Base-by-base conservation (phyloP, 2,888 invertebrate genomes). In the Drosophila subsilvestris region DNA sequence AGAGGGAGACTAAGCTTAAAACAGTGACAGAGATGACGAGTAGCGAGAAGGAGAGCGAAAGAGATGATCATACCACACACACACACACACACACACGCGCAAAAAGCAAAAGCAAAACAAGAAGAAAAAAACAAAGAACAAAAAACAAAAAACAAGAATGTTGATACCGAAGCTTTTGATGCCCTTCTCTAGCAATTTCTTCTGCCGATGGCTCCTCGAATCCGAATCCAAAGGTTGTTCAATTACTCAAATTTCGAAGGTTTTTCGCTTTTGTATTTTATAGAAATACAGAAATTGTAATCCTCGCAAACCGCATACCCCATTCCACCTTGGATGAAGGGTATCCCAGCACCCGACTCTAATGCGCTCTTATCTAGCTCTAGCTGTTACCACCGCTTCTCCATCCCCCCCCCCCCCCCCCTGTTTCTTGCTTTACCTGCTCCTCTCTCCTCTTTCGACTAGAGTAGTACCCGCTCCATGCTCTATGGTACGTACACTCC, bases 81-180 rank as follows among this genome's bases (percentile, higher is more conserved):
- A 14, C 3, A 43, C 45, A 62, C 60, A 63, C 51, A 48, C 20
- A 25, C 25, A 25, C 25, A 25, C 20, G 50, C 47, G 49, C 74
- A 79, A 86, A 32, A 79, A 77, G 65, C 78, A 78, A 61, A 56
- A 63, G 56, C n/a, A 47, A 63, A 54, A 42, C 63, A 25, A 60
- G 17, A 17, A 59, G 51, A 58, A 57, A 45, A 59, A 60, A 48
- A 62, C 14, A 62, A 20, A 48, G 22, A 60, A 58, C 48, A 47
- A 57, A 71, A 62, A 50, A 60, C 55, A 44, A 47, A 57, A 71
- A 62, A 50, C 54, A 63, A 71, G 55, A 74, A 74, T 18, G 45
- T 59, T 45, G 5, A 37, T 0, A 25, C 6, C 25, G n/a, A 37
- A 37, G 2, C 37, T 2, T 14, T 37, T n/a, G n/a, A 37, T n/a